These are phyloP conservation scores for Scomber scombrus DNA, from an alignment of 2,113 vertebrate genomes.

Conservation along the genomic window DNA sequence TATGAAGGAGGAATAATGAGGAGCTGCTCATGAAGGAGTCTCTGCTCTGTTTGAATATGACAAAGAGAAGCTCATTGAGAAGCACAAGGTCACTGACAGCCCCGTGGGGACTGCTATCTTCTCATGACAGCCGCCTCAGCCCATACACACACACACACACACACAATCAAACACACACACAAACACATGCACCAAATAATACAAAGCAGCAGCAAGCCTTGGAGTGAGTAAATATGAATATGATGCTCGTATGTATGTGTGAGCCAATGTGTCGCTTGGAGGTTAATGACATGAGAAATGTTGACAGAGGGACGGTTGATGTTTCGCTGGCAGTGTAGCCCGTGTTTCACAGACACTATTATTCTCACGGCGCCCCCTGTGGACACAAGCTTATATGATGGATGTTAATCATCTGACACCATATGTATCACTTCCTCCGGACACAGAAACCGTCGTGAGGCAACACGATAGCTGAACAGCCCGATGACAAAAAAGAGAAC, in stretches of 20 bases:
- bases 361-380: conserved; percentile 5
- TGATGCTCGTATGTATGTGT: conserved; percentile 27
- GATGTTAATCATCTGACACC: conserved; percentile 33
- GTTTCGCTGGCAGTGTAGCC: conserved; percentile 22
- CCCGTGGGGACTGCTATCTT: conserved; percentile 44
- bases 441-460: conserved; percentile 5
- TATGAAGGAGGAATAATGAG: conserved; percentile 38
- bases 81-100: conserved; percentile 57
- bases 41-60: conserved; percentile 17
- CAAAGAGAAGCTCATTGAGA: conserved; percentile 49
- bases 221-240: conserved; percentile 29
- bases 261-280: conserved; percentile 13
- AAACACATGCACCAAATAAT: neutral
- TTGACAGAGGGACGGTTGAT: conserved; percentile 12
- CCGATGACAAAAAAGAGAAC: neutral
- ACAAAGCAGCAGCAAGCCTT: conserved; percentile 4
- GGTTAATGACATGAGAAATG: conserved; percentile 46
- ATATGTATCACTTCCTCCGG: conserved; percentile 5
- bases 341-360: conserved; percentile 33
- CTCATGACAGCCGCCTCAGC: conserved; percentile 45
- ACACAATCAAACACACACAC: neutral
- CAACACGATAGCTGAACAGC: neutral
- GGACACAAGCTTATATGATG: conserved; percentile 29
- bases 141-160: neutral
- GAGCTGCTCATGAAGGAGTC: neutral